These are phyloP conservation scores for Tinea pellionella DNA, from an alignment of 2,888 invertebrate genomes.

Conservation along the genomic window DNA sequence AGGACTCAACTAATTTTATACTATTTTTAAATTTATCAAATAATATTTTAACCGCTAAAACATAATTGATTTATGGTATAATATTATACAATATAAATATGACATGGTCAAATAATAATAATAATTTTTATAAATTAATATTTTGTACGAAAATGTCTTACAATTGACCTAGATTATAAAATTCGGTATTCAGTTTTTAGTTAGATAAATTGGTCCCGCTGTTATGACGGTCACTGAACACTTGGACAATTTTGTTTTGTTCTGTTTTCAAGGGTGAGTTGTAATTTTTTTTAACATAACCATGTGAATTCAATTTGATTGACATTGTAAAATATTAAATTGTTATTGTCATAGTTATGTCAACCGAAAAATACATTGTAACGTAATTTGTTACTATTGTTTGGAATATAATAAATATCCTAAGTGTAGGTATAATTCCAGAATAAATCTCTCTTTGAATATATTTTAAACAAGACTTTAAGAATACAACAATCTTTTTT, in stretches of 20 bases:
- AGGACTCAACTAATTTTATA: neutral
- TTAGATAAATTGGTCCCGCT: neutral
- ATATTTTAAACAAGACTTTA: too few relatives aligned
- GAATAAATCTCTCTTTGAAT: too few relatives aligned
- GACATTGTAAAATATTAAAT: neutral
- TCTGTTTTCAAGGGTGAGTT: slow-evolving; percentile 2
- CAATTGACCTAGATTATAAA: too few relatives aligned
- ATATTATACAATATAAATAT: too few relatives aligned
- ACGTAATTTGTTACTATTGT: neutral
- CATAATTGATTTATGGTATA: too few relatives aligned
- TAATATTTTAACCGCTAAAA: neutral
- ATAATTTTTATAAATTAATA: too few relatives aligned
- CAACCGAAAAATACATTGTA: neutral
- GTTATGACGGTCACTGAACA: neutral
- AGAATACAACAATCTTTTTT: too few relatives aligned
- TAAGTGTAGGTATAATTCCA: too few relatives aligned
- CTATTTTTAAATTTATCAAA: neutral
- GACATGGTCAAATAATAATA: too few relatives aligned
- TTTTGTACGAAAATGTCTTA: too few relatives aligned
- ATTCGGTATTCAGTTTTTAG: neutral
- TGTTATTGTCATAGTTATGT: neutral
- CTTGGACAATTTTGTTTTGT: neutral
- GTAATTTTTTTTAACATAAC: neutral
- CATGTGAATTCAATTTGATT: neutral
- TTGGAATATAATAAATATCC: neutral